Base-by-base conservation (phyloP, 2,797 vertebrate genomes). In the Alcedo atthis region DNA sequence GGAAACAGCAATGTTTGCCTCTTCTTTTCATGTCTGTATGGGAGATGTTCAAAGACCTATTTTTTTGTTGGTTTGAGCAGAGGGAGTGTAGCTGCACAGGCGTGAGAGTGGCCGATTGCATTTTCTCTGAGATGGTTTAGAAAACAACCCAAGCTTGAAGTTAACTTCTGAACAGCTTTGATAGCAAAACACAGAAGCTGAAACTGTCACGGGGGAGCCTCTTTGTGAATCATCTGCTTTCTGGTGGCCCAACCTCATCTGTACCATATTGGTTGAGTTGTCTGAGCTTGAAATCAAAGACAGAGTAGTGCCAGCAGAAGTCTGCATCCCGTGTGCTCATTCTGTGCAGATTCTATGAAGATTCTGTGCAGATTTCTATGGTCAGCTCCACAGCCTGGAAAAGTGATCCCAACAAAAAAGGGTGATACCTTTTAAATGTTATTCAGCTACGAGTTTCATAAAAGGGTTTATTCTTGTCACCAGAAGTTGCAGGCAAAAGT, bases 221-320 rank as follows among this genome's bases (percentile, higher is more conserved):
- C 5, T 40, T 42, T 75, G 46, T 66, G 54, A 48, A 77, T 46
- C 28, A 81, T 12, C 11, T 74, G 26, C 32, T 79, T 77, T 71
- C 48, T 76, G 20, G 28, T 82, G 71, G 28, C 61, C 77, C 33
- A 35, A 2, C 24, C 22, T 84, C 53, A 40, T 58, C 57, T 75
- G 26, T 35, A 28, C 55, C 15, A 0, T 21, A 18, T 19, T 0
- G 0, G 3, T 32, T 64, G n/a, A 61, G 16, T 64, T 57, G 18
- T 49, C 49, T 61, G 53, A 85, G 64, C 37, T 94, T 54, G 54
- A 70, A 90, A 85, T 77, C 24, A 20, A 37, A 80, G 45, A 12
- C 8, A 15, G 35, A 61, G 10, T 21, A 61, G 64, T 66, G 20
- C 12, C 22, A 4, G 15, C 62, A n/a, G n/a, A 81, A 70, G 35